Evolutionary conservation across 2,888 invertebrate species (phyloP), one percentile per base, ranked within the genome.

Genomic region (Amblyjoppa proteus): DNA sequence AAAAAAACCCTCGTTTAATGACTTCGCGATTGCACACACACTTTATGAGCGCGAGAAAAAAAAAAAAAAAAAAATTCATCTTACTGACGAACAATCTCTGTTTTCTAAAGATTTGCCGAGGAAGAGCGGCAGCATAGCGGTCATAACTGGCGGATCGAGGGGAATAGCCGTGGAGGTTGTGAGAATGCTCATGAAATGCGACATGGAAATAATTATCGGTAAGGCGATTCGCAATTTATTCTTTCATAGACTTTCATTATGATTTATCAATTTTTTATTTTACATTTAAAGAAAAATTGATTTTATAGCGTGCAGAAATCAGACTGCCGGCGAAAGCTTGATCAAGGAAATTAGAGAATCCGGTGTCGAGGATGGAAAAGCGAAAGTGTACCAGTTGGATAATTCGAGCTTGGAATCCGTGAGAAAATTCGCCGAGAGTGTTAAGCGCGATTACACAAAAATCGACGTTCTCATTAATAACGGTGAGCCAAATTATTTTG

Each of bases 71-170:
- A 20, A 20, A 20, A 20, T 9, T 58, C 11, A 25, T 11, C 11
- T 2, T 28, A 28, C 4, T 58, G 58, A 58, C 28, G 25, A 58
- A 58, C 58, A 28, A 28, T 58, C 28, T 58, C 28, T 45, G 11
- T 28, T 58, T 58, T 28, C 25, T 94, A 75, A 88, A 96, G 97
- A 95, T 91, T 94, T 97, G 90, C 95, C 96, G 89, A 95, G 95
- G 78, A 96, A 96, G 91, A 95, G 95, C 56, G 96, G 96, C 77
- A 96, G 96, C 94, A 95, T 97, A 81, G 98, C 97, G 84, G 96
- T 98, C 76, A 96, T 98, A 85, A 98, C 98, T 11, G 98, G 98
- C 68, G 98, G 98, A 2, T 97, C 97, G 81, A 95, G 97, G 89
- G 98, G 98, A 56, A 98, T 98, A 90, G 98, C 98, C 11, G 94